Evolutionary conservation across 2,888 invertebrate genomes (phyloP).

Genomic region (Choreutis nemorana): DNA sequence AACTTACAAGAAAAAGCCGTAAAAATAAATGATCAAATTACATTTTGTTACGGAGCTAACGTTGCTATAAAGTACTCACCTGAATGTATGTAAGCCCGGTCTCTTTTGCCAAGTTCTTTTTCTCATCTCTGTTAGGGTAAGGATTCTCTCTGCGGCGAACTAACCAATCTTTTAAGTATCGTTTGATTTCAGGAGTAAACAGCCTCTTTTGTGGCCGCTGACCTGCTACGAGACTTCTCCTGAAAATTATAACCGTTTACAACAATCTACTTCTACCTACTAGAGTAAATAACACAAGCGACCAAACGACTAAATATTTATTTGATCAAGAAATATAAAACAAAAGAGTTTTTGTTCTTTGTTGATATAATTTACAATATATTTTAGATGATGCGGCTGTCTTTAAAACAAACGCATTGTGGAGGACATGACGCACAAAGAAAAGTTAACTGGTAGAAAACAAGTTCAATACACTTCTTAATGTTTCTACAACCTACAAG

Average conservation of each 20-base stretch:
- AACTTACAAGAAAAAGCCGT: slow-evolving; percentile 9
- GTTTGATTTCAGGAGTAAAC: slow-evolving; percentile 82
- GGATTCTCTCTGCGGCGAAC: slow-evolving; percentile 79
- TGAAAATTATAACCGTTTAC: slow-evolving; percentile 27
- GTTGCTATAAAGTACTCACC: slow-evolving; percentile 58
- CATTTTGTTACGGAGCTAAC: neutral
- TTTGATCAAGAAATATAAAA: no score
- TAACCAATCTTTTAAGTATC: slow-evolving; percentile 80
- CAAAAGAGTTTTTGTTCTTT: no score
- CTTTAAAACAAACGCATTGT: no score
- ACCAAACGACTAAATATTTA: no score
- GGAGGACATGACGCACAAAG: slow-evolving; percentile 54
- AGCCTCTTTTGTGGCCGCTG: slow-evolving; percentile 74
- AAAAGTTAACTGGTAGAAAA: slow-evolving; percentile 38
- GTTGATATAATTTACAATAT: no score
- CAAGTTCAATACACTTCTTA: no score
- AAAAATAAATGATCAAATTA: neutral
- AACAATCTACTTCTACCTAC: neutral
- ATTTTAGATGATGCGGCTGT: no score
- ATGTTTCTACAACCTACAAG: neutral
- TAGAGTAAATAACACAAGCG: slow-evolving; percentile 1
- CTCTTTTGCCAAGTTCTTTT: slow-evolving; percentile 74
- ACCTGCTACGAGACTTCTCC: slow-evolving; percentile 66
- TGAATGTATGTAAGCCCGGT: slow-evolving; percentile 82
- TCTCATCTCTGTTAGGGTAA: slow-evolving; percentile 80